phyloP scores from a whole-genome alignment of 2,888 invertebrate genomes.

The Luperina nickerlii region DNA sequence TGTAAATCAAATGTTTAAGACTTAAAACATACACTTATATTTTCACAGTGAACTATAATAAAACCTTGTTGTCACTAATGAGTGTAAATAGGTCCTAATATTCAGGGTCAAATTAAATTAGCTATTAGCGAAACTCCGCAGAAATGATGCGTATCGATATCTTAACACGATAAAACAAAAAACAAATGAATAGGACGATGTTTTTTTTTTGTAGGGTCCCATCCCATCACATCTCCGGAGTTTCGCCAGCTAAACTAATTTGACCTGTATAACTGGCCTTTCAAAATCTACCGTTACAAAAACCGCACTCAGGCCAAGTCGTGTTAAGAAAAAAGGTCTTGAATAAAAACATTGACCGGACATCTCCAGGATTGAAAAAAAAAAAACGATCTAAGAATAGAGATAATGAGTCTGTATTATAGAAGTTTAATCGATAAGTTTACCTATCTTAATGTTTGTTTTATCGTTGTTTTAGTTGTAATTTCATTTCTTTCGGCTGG shows the following conservation, averaged over 20 bases:
- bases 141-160: not conserved
- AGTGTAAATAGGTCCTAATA: constrained; percentile 1
- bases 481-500: constrained; percentile 75
- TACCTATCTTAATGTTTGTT: constrained; percentile 76
- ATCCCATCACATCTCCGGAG: not conserved
- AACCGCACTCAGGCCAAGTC: not conserved
- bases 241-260: not conserved
- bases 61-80: not conserved
- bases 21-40: not conserved
- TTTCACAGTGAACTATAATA: not conserved
- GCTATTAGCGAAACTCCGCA: not conserved
- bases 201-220: too few species aligned
- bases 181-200: not conserved
- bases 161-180: not conserved
- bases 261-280: constrained; percentile 10
- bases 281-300: not conserved
- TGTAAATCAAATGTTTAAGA: not conserved
- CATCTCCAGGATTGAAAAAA: constrained; percentile 55
- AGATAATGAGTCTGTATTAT: constrained; percentile 84
- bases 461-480: constrained; percentile 83
- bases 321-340: not conserved
- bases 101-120: not conserved
- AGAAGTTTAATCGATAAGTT: constrained; percentile 79
- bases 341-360: constrained; percentile 17
- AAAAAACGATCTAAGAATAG: constrained; percentile 64